Evolutionary conservation across 2,888 invertebrate species (phyloP), one percentile per base, ranked within the genome.

Genomic region (Lysandra bellargus): DNA sequence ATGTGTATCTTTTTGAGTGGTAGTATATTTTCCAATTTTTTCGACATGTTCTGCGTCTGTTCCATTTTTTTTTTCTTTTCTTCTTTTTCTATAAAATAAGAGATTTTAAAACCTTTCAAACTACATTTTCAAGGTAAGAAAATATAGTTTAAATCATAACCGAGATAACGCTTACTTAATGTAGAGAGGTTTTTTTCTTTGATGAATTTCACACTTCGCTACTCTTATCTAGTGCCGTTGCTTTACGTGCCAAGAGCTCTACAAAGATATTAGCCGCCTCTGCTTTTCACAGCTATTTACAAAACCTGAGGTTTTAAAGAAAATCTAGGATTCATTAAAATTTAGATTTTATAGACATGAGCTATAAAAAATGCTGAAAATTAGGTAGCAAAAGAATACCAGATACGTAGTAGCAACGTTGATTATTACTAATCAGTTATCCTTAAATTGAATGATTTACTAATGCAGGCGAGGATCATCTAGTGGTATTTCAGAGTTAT

Each of bases 151-250:
- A 4, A 12, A 9, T 30, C 61, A 23, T 9, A 7, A 23, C 23
- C 23, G 61, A 64, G 69, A 69, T 69, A 33, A 69, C 33, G 6
- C 69, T 33, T 69, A 33, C 69, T 33, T 69, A 33, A 69, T 33
- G 33, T 69, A 14, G 69, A 69, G 69, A 61, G 69, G 9, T 69
- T 69, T 69, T 69, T 33, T 30, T 33, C 69, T 69, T 69, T 69
- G 69, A 69, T 69, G 12, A 64, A 64, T 69, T 69, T 69, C 69
- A 69, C 69, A 33, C 69, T 69, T 69, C 5, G 69, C 69, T 12
- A 64, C 64, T 30, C 33, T 69, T 69, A 69, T 69, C 69, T 69
- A 69, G 69, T 69, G 4, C 12, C 33, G 14, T 64, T 64, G 33
- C 33, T 30, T 69, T 33, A 69, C 33, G 69, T 69, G 64, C 64